A percentile compares a stretch with the other conserved stretches of the same genome.
These are phyloP conservation scores for Taxidea taxus DNA, from an alignment of 2,113 vertebrate species.

Conservation along the genomic window DNA sequence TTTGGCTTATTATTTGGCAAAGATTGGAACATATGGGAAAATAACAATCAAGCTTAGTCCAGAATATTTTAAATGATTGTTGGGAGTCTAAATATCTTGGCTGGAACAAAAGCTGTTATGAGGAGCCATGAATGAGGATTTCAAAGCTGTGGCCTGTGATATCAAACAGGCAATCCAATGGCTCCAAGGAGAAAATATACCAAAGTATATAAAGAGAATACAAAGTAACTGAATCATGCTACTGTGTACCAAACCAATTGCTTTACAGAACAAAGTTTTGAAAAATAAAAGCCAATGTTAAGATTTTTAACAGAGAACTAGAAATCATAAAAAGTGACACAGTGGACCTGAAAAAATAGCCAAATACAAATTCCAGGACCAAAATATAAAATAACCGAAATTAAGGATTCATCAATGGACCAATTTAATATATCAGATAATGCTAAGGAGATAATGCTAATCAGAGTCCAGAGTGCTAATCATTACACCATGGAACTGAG, in stretches of 20 bases:
- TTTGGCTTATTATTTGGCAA: background rate
- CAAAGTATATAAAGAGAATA: background rate
- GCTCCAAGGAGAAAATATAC: background rate
- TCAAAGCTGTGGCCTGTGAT: background rate
- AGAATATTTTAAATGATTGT: background rate
- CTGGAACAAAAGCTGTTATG: background rate
- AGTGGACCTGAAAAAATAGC: background rate
- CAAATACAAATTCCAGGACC: background rate
- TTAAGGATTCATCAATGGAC: background rate
- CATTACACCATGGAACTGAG: too few relatives aligned
- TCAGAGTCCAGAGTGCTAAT: too few relatives aligned
- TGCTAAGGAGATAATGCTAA: background rate
- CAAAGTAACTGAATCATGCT: background rate
- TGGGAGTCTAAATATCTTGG: background rate
- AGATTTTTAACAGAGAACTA: background rate
- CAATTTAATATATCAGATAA: background rate
- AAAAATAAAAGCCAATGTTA: slow-evolving; percentile 8
- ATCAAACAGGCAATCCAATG: background rate
- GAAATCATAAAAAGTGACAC: background rate
- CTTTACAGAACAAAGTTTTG: background rate
- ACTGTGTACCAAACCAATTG: background rate
- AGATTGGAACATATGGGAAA: background rate
- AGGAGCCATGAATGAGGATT: background rate
- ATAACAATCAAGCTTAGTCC: background rate
- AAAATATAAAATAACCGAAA: background rate